These are phyloP conservation scores for Condylura cristata DNA, from an alignment of 2,113 vertebrate species.

Conservation along the genomic window DNA sequence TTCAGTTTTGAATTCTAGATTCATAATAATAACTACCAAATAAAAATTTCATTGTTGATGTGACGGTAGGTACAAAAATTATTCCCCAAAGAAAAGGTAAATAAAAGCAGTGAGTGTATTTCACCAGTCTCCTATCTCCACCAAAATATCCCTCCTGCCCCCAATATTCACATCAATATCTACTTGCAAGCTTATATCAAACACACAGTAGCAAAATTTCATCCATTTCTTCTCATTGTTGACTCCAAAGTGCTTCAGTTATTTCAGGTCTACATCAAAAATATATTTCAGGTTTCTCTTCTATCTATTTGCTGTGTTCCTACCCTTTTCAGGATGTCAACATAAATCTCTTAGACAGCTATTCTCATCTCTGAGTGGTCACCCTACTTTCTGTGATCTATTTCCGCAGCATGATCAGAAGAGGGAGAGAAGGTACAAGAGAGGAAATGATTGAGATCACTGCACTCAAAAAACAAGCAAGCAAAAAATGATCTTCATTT, in stretches of 20 bases:
- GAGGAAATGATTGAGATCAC: conserved; percentile 40
- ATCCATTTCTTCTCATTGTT: not conserved
- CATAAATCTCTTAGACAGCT: not conserved
- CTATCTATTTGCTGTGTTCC: not conserved
- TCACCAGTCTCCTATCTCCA: not conserved
- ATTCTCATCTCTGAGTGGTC: not conserved
- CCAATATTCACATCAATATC: not conserved
- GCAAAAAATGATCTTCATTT: conserved; percentile 49
- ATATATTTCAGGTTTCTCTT: not conserved
- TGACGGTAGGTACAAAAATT: not conserved
- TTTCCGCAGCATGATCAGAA: not conserved
- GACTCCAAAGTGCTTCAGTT: not conserved
- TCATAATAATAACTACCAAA: not conserved
- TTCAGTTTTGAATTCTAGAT: not conserved
- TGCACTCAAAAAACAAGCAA: conserved; percentile 20
- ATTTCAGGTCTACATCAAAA: not conserved
- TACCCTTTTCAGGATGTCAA: not conserved
- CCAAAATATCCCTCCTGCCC: not conserved
- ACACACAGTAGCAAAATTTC: not conserved
- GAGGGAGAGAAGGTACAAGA: not conserved
- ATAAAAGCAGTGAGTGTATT: not conserved
- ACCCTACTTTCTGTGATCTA: not conserved
- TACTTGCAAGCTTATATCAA: not conserved
- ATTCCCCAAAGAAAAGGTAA: not conserved
- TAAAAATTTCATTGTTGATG: not conserved